Evolutionary conservation across 2,797 vertebrate genomes (phyloP).

Genomic region (Nyctalus aviator): DNA sequence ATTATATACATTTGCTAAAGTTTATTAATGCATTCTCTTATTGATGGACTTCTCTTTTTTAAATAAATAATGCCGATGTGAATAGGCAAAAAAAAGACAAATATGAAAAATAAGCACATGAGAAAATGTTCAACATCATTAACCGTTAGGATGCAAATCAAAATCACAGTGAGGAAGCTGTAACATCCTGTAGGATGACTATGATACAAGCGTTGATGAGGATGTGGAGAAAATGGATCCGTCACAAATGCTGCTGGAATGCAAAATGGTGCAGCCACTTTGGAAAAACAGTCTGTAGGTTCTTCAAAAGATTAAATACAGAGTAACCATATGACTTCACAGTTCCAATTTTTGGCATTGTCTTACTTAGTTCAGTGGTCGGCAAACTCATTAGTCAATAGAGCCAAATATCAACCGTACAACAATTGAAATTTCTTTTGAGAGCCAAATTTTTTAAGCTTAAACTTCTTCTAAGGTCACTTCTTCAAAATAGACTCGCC

Average conservation of each 20-base stretch:
- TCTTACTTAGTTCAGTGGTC: neutral
- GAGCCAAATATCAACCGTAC: too few relatives aligned
- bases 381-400: too few relatives aligned
- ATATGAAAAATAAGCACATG: neutral
- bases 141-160: neutral
- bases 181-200: neutral
- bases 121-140: neutral
- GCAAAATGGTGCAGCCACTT: neutral
- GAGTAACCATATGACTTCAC: neutral
- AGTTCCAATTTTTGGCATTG: neutral
- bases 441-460: too few relatives aligned
- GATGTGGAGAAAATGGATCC: neutral
- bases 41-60: neutral
- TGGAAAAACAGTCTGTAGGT: neutral
- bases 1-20: neutral
- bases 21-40: neutral
- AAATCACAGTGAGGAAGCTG: neutral
- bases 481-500: too few relatives aligned
- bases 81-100: constrained; percentile 40
- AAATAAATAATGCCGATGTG: neutral
- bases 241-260: neutral
- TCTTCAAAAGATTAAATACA: neutral
- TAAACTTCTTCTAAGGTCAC: too few relatives aligned
- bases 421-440: too few relatives aligned
- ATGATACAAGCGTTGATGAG: neutral